Evolutionary conservation across 2,797 vertebrate genomes (phyloP).

Genomic region (Numenius phaeopus): DNA sequence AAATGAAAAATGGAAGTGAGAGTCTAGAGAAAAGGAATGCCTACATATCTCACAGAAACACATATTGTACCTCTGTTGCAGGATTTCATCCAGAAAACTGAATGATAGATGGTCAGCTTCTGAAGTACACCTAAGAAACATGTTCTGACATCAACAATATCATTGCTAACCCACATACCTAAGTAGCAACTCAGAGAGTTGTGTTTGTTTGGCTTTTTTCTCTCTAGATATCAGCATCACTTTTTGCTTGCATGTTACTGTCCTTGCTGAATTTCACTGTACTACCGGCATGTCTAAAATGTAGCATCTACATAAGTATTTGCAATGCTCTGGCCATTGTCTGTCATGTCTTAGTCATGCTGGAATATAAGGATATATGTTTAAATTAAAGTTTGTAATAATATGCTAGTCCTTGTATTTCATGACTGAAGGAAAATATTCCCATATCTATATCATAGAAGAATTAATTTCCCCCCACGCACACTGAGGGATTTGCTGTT

Average conservation of each 20-base stretch:
- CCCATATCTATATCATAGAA: neutral
- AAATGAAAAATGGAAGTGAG: neutral
- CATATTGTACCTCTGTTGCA: neutral
- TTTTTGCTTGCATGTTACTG: neutral
- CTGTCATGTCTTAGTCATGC: neutral
- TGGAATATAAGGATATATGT: neutral
- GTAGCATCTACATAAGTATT: neutral
- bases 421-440: neutral
- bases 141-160: neutral
- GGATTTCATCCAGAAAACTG: neutral
- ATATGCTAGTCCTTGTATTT: neutral
- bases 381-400: neutral
- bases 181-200: neutral
- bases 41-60: neutral
- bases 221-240: accelerated
- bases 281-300: neutral
- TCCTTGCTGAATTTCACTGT: neutral
- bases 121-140: neutral
- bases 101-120: neutral
- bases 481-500: neutral
- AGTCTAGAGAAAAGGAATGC: neutral
- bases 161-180: neutral
- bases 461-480: neutral
- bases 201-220: neutral
- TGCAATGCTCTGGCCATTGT: neutral